Evolutionary conservation across 2,113 vertebrate genomes (phyloP).

Genomic region (Redunca redunca): DNA sequence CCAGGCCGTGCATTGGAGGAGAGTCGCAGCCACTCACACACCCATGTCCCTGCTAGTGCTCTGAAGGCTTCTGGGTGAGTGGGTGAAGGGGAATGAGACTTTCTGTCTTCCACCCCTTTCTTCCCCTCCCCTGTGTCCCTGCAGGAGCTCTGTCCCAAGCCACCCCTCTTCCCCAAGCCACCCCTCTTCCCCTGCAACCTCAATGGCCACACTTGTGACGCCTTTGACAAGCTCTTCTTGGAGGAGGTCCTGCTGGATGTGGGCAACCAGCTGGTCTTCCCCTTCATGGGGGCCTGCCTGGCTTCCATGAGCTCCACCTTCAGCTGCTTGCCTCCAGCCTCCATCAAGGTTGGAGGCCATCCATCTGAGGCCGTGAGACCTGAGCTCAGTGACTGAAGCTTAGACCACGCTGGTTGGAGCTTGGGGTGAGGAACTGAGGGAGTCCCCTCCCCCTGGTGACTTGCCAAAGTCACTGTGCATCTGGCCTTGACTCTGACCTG

Average conservation of each 20-base stretch:
- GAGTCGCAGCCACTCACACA: background rate
- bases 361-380: background rate
- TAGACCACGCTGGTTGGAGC: background rate
- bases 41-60: background rate
- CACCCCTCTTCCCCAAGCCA: background rate
- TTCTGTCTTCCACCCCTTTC: background rate
- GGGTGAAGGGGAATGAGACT: background rate
- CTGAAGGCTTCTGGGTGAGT: background rate
- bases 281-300: slow-evolving; percentile 60
- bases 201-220: background rate
- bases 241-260: slow-evolving; percentile 59
- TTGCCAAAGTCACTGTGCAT: background rate
- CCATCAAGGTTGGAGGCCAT: background rate
- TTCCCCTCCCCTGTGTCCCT: accelerated
- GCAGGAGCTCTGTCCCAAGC: slow-evolving; percentile 63
- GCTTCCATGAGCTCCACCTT: accelerated
- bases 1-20: background rate
- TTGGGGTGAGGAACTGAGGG: background rate
- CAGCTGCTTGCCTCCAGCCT: background rate
- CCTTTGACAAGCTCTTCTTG: slow-evolving; percentile 41
- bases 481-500: background rate
- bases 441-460: background rate
- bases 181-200: slow-evolving; percentile 63
- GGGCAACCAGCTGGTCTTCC: slow-evolving; percentile 70
- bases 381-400: background rate